These are phyloP conservation scores for Catagonus wagneri DNA, from an alignment of 2,113 vertebrate genomes.

Conservation along the genomic window DNA sequence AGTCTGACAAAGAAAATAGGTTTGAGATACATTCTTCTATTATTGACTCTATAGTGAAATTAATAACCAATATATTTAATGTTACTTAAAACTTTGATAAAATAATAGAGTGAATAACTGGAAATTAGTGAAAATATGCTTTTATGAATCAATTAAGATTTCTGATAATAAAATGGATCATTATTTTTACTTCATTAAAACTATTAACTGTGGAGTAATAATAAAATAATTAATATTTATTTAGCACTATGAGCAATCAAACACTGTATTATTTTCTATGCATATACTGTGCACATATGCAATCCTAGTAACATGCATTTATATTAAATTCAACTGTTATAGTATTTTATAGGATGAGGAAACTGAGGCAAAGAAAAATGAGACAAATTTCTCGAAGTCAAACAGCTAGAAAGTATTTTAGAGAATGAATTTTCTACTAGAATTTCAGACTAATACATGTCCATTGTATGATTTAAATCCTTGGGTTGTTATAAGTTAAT, in stretches of 20 bases:
- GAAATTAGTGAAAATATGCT: not conserved
- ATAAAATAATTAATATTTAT: not conserved
- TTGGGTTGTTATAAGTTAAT: slow-evolving; percentile 20
- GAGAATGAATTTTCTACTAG: not conserved
- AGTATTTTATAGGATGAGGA: not conserved
- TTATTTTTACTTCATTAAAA: not conserved
- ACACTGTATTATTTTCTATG: not conserved
- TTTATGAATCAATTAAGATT: not conserved
- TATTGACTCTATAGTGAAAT: not conserved
- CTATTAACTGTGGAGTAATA: not conserved
- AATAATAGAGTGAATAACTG: not conserved
- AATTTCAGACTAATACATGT: not conserved
- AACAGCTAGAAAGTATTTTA: not conserved
- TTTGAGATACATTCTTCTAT: not conserved
- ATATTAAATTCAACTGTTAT: not conserved
- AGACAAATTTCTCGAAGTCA: not conserved
- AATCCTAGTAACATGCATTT: not conserved
- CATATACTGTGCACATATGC: not conserved
- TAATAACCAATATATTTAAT: not conserved
- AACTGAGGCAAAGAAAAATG: not conserved
- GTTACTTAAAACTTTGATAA: not conserved
- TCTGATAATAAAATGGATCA: not conserved
- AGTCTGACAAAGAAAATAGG: not conserved
- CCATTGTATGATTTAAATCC: slow-evolving; percentile 15
- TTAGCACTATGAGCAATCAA: not conserved